Percentiles rank a stretch among this genome's conserved stretches.
These are phyloP conservation scores for Machimus atricapillus DNA, from an alignment of 2,888 invertebrate genomes.

Conservation along the genomic window DNA sequence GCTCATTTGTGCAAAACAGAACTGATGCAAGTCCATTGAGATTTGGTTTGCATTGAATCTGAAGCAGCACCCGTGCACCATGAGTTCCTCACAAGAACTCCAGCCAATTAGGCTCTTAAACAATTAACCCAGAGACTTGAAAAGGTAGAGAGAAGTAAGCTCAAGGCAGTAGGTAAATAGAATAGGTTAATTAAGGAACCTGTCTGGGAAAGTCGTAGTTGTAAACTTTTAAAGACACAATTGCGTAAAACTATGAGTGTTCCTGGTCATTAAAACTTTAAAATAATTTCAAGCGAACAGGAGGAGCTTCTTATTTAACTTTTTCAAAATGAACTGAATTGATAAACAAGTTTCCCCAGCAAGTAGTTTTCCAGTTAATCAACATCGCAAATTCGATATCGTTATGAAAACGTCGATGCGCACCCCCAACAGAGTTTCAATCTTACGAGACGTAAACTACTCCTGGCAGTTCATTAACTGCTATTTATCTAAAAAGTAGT, in stretches of 20 bases:
- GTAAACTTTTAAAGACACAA: background rate
- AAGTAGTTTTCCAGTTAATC: background rate
- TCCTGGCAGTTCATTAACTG: background rate
- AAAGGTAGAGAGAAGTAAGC: background rate
- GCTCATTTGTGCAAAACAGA: background rate
- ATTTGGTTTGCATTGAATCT: background rate
- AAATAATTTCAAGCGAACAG: background rate
- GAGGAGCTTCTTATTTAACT: background rate
- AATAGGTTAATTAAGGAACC: background rate
- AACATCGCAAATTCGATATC: background rate
- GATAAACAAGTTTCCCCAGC: background rate
- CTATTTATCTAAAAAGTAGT: background rate
- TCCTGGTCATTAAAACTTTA: background rate
- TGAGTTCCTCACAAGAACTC: background rate
- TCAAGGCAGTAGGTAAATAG: background rate
- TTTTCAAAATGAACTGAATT: background rate
- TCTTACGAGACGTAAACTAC: background rate
- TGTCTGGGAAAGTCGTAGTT: background rate
- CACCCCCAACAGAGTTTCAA: background rate
- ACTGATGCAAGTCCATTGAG: background rate
- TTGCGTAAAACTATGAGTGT: background rate
- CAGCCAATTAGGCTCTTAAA: background rate
- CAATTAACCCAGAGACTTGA: background rate
- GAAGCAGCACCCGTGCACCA: background rate
- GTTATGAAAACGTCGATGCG: background rate